Conservation (phyloP, 2,113 vertebrate genomes). For the Alaudala cheleensis region DNA sequence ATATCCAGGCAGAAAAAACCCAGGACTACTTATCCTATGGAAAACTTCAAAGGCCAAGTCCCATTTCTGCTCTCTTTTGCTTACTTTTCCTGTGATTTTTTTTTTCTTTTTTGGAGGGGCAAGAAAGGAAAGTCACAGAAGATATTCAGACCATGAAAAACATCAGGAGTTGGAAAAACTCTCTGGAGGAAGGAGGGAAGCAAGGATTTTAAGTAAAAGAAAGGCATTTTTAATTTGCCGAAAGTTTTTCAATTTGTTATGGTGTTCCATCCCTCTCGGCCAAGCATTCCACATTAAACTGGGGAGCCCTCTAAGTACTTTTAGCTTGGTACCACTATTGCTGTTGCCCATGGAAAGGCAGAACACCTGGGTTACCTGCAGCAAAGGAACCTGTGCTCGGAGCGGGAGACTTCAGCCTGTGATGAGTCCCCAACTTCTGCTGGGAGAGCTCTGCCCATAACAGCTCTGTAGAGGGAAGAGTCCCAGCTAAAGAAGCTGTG, state of each 20-base stretch:
- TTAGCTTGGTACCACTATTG: background rate
- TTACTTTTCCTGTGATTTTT: slow-evolving; percentile 26
- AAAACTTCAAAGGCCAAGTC: slow-evolving; percentile 67
- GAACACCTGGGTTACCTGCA: background rate
- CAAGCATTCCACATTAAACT: slow-evolving; percentile 19
- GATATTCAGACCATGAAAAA: slow-evolving; percentile 42
- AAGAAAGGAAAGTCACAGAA: slow-evolving; percentile 44
- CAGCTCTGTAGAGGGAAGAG: background rate
- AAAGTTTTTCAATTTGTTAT: slow-evolving; percentile 55
- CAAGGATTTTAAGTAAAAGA: background rate
- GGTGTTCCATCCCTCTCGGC: slow-evolving; percentile 11
- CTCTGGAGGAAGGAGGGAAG: background rate
- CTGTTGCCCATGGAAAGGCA: background rate
- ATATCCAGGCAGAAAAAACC: background rate
- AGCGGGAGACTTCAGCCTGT: background rate
- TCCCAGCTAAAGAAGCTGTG: background rate
- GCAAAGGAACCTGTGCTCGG: background rate
- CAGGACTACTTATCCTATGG: slow-evolving; percentile 20
- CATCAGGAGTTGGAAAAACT: slow-evolving; percentile 4
- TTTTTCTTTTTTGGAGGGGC: background rate
- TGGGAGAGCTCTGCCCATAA: background rate
- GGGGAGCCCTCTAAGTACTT: background rate
- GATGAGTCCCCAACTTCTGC: background rate
- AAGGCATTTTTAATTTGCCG: slow-evolving; percentile 36
- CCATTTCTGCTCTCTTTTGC: slow-evolving; percentile 50